Evolutionary conservation across 2,113 vertebrate genomes (phyloP), one percentile per base, ranked within the genome.

Genomic region (Pavo muticus): DNA sequence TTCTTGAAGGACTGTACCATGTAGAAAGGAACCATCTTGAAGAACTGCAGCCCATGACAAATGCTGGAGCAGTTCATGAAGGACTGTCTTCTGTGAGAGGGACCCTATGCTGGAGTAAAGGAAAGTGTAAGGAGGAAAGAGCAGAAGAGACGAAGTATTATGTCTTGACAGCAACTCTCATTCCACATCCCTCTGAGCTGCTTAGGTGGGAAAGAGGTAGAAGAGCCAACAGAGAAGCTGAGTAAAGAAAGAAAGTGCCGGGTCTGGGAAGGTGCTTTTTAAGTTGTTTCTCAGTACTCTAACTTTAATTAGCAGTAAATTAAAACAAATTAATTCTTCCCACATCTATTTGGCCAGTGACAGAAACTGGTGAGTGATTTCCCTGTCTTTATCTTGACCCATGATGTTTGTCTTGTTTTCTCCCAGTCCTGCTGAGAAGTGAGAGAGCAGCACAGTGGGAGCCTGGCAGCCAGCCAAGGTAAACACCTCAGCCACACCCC

Each of bases 191-290:
- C 10, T 20, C 20, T 69, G 32, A 0, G 3, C 20, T 32, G 27
- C 15, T 10, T 2, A 64, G 39, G 1, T 1, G 4, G 13, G 24
- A 11, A 73, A 23, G 42, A 72, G 32, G 35, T 0, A 48, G 17
- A 71, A 75, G 20, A 75, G 14, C 40, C 57, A 85, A 29, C 2
- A 83, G 4, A 70, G 48, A 50, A 87, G 44, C 3, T 56, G 13
- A 63, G 32, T 44, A n/a, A 60, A 19, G 12, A 23, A 83, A 69
- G 25, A 23, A 19, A 80, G 29, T 23, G 48, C 48, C 12, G 19
- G 45, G 48, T 5, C 11, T 5, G 10, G 50, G 60, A 83, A 76
- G 59, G 6, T 11, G 17, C 2, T 5, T 52, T 80, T 74, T 29
- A 24, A 70, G 29, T 47, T 80, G 15, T 73, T 81, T 61, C 61